Evolutionary conservation across 2,797 vertebrate species (phyloP).

Genomic region (Oreonectes daqikongensis): DNA sequence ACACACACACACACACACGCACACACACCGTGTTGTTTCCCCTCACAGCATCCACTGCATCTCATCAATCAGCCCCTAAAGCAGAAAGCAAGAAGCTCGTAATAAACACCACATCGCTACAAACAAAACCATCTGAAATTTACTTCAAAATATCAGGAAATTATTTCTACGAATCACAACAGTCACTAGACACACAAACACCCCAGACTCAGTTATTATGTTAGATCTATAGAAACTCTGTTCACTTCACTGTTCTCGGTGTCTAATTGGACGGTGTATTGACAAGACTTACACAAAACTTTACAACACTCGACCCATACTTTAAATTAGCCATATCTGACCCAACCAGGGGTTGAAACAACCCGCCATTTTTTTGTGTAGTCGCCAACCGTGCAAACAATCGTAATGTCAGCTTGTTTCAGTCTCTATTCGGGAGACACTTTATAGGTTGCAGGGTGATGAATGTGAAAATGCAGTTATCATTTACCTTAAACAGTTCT

Average conservation of each 20-base stretch:
- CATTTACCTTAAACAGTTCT: too few relatives aligned
- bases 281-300: background rate
- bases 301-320: background rate
- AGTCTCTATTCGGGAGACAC: too few relatives aligned
- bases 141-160: background rate
- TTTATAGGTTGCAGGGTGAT: too few relatives aligned
- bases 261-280: background rate
- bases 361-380: too few relatives aligned
- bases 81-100: background rate
- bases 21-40: too few relatives aligned
- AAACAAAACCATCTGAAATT: background rate
- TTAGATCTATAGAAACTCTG: conserved; percentile 13
- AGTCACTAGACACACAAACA: background rate
- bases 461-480: too few relatives aligned
- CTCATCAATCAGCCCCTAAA: too few relatives aligned
- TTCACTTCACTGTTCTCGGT: background rate
- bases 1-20: too few relatives aligned
- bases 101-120: background rate
- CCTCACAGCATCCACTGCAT: background rate
- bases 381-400: too few relatives aligned
- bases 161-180: background rate
- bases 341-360: too few relatives aligned
- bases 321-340: too few relatives aligned
- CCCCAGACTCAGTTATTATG: background rate
- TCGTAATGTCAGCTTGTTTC: too few relatives aligned